phyloP scores from a whole-genome alignment of 1,140 invertebrate species.

The Hycleus phaleratus region DNA sequence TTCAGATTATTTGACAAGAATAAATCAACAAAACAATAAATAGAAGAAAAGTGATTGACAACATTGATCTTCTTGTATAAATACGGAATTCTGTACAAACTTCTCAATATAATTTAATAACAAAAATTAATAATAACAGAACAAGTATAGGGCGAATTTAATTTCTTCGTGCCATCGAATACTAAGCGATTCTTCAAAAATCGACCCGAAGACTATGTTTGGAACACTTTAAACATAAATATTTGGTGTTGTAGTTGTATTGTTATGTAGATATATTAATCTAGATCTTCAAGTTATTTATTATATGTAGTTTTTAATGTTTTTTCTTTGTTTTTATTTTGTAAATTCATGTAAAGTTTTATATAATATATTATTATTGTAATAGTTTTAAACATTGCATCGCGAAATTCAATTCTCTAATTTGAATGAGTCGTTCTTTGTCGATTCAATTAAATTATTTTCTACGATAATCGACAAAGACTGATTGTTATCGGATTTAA shows the following conservation, averaged over 20 bases:
- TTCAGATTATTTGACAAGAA: neutral
- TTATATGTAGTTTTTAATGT: conserved; percentile 28
- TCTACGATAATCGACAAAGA: no score
- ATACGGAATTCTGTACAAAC: conserved; percentile 6
- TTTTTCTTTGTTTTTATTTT: conserved; percentile 31
- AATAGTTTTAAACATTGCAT: conserved; percentile 28
- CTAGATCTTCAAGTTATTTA: conserved; percentile 37
- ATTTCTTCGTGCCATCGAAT: conserved; percentile 13
- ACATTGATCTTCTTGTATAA: neutral
- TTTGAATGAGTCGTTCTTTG: conserved; percentile 1
- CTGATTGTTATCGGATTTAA: no score
- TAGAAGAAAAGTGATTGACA: no score
- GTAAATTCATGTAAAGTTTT: conserved; percentile 36
- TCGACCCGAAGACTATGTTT: conserved; percentile 7
- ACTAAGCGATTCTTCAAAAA: neutral
- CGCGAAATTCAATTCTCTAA: conserved; percentile 15
- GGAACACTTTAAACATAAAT: conserved; percentile 4
- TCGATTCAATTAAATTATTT: no score
- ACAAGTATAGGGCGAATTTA: neutral
- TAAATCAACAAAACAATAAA: no score
- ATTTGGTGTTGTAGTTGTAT: conserved; percentile 41
- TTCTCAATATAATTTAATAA: neutral
- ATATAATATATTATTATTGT: neutral
- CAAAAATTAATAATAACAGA: no score
- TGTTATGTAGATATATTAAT: conserved; percentile 40